These are phyloP conservation scores for Pelecanus crispus DNA, from an alignment of 2,113 vertebrate species.

Conservation along the genomic window DNA sequence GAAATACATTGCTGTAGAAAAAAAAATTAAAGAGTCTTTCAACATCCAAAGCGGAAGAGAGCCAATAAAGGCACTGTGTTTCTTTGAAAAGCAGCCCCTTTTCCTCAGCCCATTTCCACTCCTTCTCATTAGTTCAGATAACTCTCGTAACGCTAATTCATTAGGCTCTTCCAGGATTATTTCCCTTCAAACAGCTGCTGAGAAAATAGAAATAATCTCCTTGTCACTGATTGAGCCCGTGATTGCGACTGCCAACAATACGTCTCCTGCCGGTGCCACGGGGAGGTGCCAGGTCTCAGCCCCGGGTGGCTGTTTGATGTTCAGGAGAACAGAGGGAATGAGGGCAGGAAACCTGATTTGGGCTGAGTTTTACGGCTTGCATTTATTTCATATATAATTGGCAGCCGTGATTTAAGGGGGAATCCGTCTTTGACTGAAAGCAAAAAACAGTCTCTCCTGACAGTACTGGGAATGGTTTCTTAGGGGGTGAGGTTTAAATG, in stretches of 20 bases:
- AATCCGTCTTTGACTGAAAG: neutral
- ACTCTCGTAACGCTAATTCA: conserved; percentile 25
- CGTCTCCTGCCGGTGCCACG: neutral
- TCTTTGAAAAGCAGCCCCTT: conserved; percentile 34
- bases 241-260: neutral
- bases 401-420: neutral
- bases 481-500: neutral
- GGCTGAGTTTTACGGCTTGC: neutral
- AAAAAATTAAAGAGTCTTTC: neutral
- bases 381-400: neutral
- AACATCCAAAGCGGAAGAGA: conserved; percentile 27
- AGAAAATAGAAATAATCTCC: conserved; percentile 46
- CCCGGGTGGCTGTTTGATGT: neutral
- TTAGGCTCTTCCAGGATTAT: conserved; percentile 50
- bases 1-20: conserved; percentile 34
- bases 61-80: conserved; percentile 1
- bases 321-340: neutral
- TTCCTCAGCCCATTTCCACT: conserved; percentile 25
- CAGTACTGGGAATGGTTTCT: neutral
- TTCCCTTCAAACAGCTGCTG: conserved; percentile 50
- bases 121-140: conserved; percentile 52
- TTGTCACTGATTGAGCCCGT: neutral
- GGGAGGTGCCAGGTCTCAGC: conserved; percentile 4
- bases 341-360: neutral
- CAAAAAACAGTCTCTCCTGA: neutral